These are phyloP conservation scores for Arrhamphus sclerolepis DNA, from an alignment of 2,797 vertebrate genomes.

Conservation along the genomic window DNA sequence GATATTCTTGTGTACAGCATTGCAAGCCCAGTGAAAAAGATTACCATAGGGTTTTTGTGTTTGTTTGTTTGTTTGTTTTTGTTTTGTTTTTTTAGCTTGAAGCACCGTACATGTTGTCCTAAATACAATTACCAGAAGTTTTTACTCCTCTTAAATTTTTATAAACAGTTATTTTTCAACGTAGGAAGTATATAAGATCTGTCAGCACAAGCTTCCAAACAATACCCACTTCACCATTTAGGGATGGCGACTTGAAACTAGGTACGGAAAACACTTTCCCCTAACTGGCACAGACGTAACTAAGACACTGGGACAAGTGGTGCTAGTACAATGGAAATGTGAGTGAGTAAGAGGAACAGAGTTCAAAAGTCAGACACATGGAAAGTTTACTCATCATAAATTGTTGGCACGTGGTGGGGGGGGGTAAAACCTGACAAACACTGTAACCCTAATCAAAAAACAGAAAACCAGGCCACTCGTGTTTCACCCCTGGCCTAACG, in stretches of 20 bases:
- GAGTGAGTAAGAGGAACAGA: slow-evolving; percentile 31
- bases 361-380: slow-evolving; percentile 7
- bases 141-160: no score
- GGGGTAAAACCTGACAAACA: slow-evolving; percentile 45
- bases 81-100: not conserved
- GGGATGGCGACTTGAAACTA: not conserved
- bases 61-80: slow-evolving; percentile 16
- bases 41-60: no score
- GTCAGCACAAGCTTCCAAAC: slow-evolving; percentile 1
- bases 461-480: slow-evolving; percentile 53
- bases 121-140: no score
- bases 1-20: no score
- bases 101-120: no score
- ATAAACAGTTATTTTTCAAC: no score
- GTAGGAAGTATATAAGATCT: no score
- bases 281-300: not conserved
- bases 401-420: slow-evolving; percentile 32
- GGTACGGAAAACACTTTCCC: not conserved
- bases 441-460: slow-evolving; percentile 50
- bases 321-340: slow-evolving; percentile 4
- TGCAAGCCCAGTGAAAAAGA: no score
- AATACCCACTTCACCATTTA: not conserved
- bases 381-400: slow-evolving; percentile 60
- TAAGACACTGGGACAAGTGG: not conserved
- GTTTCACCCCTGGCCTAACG: slow-evolving; percentile 55